Percentiles rank a stretch among this genome's conserved stretches.
Conservation (phyloP, 2,797 vertebrate species). For the Neomorphus geoffroyi region DNA sequence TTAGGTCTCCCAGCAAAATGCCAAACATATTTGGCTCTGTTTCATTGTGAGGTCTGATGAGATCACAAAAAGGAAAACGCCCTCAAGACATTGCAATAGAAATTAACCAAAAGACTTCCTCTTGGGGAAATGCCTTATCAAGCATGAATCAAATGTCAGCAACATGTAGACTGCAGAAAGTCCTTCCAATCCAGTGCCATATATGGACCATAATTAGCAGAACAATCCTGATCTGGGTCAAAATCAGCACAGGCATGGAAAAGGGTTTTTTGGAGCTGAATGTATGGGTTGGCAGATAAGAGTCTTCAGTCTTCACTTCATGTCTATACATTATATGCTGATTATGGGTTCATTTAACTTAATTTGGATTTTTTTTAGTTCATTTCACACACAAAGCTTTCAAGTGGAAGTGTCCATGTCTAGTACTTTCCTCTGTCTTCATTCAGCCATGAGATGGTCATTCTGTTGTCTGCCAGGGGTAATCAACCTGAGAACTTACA, state of each 20-base stretch:
- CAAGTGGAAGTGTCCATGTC: background rate
- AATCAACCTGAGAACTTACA: background rate
- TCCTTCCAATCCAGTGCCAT: slow-evolving; percentile 5
- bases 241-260: slow-evolving; percentile 6
- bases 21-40: slow-evolving; percentile 54
- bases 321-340: background rate
- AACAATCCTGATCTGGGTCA: background rate
- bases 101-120: slow-evolving; percentile 54
- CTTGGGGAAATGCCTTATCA: slow-evolving; percentile 45
- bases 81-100: slow-evolving; percentile 20
- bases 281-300: background rate
- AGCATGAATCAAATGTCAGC: slow-evolving; percentile 20
- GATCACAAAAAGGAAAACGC: slow-evolving; percentile 55
- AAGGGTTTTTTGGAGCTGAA: background rate
- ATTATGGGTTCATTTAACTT: background rate
- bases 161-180: background rate
- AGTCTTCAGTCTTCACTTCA: background rate
- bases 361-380: background rate
- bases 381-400: background rate
- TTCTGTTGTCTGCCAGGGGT: background rate
- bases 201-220: background rate
- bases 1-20: slow-evolving; percentile 7
- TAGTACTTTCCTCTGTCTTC: background rate
- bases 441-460: background rate
- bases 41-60: slow-evolving; percentile 40